These are phyloP conservation scores for Phycodurus eques DNA, from an alignment of 2,113 vertebrate species.

Conservation along the genomic window DNA sequence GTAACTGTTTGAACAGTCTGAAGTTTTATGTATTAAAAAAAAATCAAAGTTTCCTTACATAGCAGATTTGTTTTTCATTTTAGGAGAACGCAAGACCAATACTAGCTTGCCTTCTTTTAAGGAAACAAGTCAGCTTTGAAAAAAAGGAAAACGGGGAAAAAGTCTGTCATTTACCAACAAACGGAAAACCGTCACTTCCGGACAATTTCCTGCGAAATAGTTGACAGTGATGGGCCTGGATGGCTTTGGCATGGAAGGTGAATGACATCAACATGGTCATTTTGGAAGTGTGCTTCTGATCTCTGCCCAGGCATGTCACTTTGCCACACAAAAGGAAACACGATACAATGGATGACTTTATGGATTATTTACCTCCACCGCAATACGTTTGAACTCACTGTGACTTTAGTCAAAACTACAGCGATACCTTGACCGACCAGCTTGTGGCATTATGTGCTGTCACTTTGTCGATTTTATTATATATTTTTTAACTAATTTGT, in stretches of 20 bases:
- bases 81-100: too few relatives aligned
- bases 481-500: too few relatives aligned
- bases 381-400: neutral
- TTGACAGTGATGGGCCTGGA: slow-evolving; percentile 23
- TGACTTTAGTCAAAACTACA: neutral
- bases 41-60: too few relatives aligned
- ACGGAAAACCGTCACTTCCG: slow-evolving; percentile 13
- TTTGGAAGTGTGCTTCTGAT: slow-evolving; percentile 52
- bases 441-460: too few relatives aligned
- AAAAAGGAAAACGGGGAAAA: slow-evolving; percentile 26
- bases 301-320: slow-evolving; percentile 30
- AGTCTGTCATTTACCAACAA: slow-evolving; percentile 33
- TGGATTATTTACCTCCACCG: neutral
- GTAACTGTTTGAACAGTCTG: too few relatives aligned
- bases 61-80: too few relatives aligned
- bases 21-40: too few relatives aligned
- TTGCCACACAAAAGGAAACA: slow-evolving; percentile 27
- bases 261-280: slow-evolving; percentile 55
- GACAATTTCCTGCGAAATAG: slow-evolving; percentile 2
- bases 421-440: neutral
- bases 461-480: too few relatives aligned
- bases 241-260: slow-evolving; percentile 23
- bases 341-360: slow-evolving; percentile 21
- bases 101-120: too few relatives aligned
- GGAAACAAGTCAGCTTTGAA: too few relatives aligned